These are phyloP conservation scores for Coelogynopora nodosa DNA, from an alignment of 2,888 invertebrate species.

Conservation along the genomic window DNA sequence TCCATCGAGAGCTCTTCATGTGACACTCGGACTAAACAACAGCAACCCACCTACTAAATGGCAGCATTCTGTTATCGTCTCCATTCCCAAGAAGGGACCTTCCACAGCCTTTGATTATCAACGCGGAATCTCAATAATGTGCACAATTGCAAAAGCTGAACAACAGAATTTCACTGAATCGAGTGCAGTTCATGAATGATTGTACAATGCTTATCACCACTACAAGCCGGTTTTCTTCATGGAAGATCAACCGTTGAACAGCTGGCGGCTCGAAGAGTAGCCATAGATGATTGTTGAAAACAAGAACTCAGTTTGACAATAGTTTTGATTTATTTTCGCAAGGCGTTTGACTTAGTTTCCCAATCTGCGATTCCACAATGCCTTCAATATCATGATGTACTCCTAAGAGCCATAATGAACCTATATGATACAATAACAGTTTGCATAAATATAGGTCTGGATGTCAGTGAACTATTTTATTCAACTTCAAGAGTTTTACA, in stretches of 20 bases:
- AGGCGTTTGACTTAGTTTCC: constrained; percentile 39
- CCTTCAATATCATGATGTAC: constrained; percentile 33
- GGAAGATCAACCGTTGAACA: constrained; percentile 38
- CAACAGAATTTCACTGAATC: not conserved
- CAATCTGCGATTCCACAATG: constrained; percentile 35
- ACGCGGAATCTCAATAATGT: constrained; percentile 9
- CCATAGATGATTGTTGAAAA: constrained; percentile 36
- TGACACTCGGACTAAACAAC: not conserved
- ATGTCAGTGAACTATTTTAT: constrained; percentile 16
- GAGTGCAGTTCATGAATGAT: constrained; percentile 9
- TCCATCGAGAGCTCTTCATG: not conserved
- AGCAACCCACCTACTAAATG: constrained; percentile 21
- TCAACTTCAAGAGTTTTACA: constrained; percentile 9
- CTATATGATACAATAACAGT: constrained; percentile 2
- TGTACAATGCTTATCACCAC: not conserved
- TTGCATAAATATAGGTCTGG: not conserved
- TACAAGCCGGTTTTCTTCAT: constrained; percentile 36
- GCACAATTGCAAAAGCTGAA: constrained; percentile 9
- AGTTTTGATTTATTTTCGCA: constrained; percentile 34
- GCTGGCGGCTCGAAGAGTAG: constrained; percentile 26
- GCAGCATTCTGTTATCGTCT: constrained; percentile 13
- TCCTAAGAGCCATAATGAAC: constrained; percentile 24
- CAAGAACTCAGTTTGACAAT: constrained; percentile 33
- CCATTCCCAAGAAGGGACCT: constrained; percentile 7
- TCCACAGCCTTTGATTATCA: not conserved